phyloP scores from a whole-genome alignment of 2,113 vertebrate genomes.

The Monopterus albus region DNA sequence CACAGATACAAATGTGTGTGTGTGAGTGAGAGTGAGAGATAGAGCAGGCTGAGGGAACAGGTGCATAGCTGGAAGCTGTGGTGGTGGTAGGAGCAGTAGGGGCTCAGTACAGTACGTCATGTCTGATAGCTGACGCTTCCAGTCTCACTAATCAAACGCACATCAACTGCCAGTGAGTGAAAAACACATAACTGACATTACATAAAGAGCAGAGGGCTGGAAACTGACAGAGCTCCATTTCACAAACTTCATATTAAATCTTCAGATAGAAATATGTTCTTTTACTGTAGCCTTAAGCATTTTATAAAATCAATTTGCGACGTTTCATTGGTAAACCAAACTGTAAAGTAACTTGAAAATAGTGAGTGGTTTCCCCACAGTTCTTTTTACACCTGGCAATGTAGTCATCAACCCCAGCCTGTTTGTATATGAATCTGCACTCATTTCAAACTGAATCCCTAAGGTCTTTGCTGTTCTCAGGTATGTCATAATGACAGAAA shows the following conservation, averaged over 20 bases:
- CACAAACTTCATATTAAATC: conserved; percentile 22
- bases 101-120: conserved; percentile 60
- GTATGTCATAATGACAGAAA: conserved; percentile 59
- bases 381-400: conserved; percentile 28
- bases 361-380: conserved; percentile 19
- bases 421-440: conserved; percentile 27
- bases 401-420: conserved; percentile 20
- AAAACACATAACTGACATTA: conserved; percentile 59
- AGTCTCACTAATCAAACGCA: conserved; percentile 71
- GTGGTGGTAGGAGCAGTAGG: conserved; percentile 61
- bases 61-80: conserved; percentile 81
- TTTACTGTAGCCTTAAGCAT: conserved; percentile 19
- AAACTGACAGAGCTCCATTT: conserved; percentile 34
- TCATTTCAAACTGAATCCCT: conserved; percentile 30
- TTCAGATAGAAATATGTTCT: conserved; percentile 1
- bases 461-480: conserved; percentile 30
- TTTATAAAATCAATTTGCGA: background rate
- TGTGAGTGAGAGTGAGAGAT: conserved; percentile 24
- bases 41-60: conserved; percentile 74
- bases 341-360: conserved; percentile 24
- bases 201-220: conserved; percentile 57
- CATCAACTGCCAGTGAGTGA: conserved; percentile 60
- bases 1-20: conserved; percentile 50
- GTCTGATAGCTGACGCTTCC: conserved; percentile 70
- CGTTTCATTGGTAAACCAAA: conserved; percentile 23